phyloP scores from a whole-genome alignment of 30 jellyfish, hydroid and myxozoan species.

The Morbakka virulenta region DNA sequence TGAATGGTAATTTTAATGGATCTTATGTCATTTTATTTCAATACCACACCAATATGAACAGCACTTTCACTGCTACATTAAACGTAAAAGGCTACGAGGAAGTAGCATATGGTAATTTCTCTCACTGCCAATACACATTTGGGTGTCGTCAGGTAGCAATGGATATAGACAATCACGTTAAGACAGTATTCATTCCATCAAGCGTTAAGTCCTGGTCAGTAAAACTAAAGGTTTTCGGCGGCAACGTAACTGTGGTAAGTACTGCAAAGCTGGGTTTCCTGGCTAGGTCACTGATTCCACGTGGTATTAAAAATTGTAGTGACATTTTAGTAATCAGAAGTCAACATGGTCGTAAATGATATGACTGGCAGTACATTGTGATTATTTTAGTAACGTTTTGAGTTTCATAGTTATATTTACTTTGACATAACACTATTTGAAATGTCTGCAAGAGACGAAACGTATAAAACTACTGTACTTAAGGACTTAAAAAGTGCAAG shows the following conservation, averaged over 20 bases:
- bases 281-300: no score
- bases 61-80: neutral
- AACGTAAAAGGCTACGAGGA: neutral
- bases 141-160: slow-evolving; percentile 78
- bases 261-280: no score
- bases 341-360: no score
- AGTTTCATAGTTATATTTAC: no score
- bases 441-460: no score
- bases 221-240: neutral
- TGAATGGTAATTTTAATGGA: slow-evolving; percentile 17
- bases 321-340: no score
- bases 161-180: neutral
- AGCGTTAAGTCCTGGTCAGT: slow-evolving; percentile 3
- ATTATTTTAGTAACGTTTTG: no score
- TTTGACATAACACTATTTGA: no score
- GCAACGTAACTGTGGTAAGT: slow-evolving; percentile 38
- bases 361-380: no score
- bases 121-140: slow-evolving; percentile 63
- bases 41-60: slow-evolving; percentile 8
- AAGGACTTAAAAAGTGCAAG: no score
- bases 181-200: neutral
- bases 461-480: no score
- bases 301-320: no score
- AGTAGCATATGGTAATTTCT: neutral
- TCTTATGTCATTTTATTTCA: slow-evolving; percentile 22